Evolutionary conservation across 2,113 vertebrate species (phyloP).

Genomic region (Hippocampus barbouri): DNA sequence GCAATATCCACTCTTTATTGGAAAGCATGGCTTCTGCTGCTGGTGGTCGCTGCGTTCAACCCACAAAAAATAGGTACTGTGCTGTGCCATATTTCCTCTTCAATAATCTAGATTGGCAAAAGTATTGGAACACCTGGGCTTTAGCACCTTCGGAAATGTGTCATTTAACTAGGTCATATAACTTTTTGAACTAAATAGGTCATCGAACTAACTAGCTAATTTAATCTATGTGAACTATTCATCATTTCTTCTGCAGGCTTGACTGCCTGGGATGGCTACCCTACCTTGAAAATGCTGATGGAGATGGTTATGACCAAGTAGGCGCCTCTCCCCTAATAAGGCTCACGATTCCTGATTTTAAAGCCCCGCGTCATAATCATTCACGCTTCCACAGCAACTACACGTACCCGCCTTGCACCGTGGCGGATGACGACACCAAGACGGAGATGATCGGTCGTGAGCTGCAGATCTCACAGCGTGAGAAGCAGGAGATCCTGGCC

Average conservation of each 20-base stretch:
- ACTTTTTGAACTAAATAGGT: too few relatives aligned
- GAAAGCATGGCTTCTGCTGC: conserved; percentile 95
- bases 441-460: conserved; percentile 92
- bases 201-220: neutral
- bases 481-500: conserved; percentile 96
- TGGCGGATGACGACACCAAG: conserved; percentile 92
- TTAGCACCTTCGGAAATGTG: neutral
- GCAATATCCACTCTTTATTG: conserved; percentile 96
- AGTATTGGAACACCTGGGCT: neutral
- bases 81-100: neutral
- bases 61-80: conserved; percentile 90
- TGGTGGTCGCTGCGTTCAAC: conserved; percentile 95
- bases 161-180: too few relatives aligned
- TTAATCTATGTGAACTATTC: neutral
- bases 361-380: neutral
- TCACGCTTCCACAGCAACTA: conserved; percentile 79
- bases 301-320: conserved; percentile 99
- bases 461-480: conserved; percentile 90
- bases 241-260: conserved; percentile 70
- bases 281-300: conserved; percentile 98
- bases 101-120: neutral
- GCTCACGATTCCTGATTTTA: neutral
- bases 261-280: conserved; percentile 96
- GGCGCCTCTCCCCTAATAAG: conserved; percentile 17
- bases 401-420: conserved; percentile 89